Evolutionary conservation across 2,888 invertebrate species (phyloP).

Genomic region (Gastracanthus pulcherrimus): DNA sequence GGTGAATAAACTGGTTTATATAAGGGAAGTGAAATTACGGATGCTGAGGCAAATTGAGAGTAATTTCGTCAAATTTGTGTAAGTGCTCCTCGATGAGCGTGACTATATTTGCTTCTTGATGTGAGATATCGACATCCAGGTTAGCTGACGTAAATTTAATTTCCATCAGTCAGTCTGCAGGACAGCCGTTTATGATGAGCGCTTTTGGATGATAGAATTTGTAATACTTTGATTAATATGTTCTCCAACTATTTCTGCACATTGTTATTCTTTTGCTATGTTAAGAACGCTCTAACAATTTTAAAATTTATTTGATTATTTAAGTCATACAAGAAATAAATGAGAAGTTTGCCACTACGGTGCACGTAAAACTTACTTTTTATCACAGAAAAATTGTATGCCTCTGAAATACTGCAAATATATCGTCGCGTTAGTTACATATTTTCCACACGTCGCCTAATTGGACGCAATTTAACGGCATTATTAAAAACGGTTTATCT

Average conservation of each 20-base stretch:
- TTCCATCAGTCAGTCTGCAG: not conserved
- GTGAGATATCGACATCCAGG: not conserved
- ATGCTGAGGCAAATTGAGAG: conserved; percentile 16
- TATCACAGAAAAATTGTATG: too few relatives aligned
- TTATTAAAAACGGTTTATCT: not conserved
- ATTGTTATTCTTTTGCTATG: too few relatives aligned
- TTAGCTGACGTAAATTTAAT: conserved; percentile 38
- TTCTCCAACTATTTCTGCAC: too few relatives aligned
- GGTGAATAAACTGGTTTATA: not conserved
- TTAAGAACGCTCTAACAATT: too few relatives aligned
- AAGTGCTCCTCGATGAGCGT: not conserved
- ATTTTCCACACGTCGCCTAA: not conserved
- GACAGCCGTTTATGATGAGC: not conserved
- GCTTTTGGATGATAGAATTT: not conserved
- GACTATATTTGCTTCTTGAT: not conserved
- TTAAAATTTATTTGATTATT: too few relatives aligned
- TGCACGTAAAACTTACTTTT: too few relatives aligned
- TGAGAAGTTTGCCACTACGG: too few relatives aligned
- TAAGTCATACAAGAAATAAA: too few relatives aligned
- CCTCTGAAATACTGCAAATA: too few relatives aligned
- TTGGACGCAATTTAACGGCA: not conserved
- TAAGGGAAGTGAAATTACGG: conserved; percentile 3
- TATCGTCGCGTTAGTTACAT: not conserved
- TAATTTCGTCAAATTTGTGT: conserved; percentile 13
- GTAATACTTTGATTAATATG: too few relatives aligned